A percentile compares a stretch with the other conserved stretches of the same genome.
These are phyloP conservation scores for Pseudochirops cupreus DNA, from an alignment of 2,797 vertebrate species.

Conservation along the genomic window DNA sequence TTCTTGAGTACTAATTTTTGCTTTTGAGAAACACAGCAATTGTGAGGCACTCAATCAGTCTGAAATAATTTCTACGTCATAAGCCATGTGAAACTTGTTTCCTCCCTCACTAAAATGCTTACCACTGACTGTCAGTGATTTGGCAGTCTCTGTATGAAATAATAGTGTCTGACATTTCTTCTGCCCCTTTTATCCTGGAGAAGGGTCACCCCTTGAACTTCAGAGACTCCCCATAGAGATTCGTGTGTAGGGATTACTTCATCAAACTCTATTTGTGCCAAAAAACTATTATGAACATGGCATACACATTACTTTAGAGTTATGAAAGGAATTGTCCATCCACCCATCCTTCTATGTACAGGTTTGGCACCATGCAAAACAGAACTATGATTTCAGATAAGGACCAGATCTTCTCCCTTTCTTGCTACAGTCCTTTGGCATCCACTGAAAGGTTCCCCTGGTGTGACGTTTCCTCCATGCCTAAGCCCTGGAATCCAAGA, in stretches of 20 bases:
- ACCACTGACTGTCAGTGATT: neutral
- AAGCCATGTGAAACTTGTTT: neutral
- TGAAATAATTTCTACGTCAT: neutral
- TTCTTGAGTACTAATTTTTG: neutral
- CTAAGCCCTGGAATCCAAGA: slow-evolving; percentile 72
- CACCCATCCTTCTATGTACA: neutral
- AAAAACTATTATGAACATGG: neutral
- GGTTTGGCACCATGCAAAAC: neutral
- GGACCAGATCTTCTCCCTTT: neutral
- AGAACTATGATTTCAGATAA: accelerated
- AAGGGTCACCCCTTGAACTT: neutral
- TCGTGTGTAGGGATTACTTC: slow-evolving; percentile 1
- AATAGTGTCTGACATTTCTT: slow-evolving; percentile 45
- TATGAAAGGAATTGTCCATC: neutral
- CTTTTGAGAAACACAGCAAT: neutral
- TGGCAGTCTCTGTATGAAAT: neutral
- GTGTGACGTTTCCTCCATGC: slow-evolving; percentile 9
- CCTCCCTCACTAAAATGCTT: neutral
- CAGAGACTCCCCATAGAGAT: neutral
- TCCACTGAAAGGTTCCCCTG: slow-evolving; percentile 40
- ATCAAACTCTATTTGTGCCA: neutral
- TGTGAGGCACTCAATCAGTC: neutral
- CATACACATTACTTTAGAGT: neutral
- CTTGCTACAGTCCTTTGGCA: neutral
- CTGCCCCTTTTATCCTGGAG: slow-evolving; percentile 11